phyloP scores from a whole-genome alignment of 2,797 vertebrate species.

The Bucorvus abyssinicus region DNA sequence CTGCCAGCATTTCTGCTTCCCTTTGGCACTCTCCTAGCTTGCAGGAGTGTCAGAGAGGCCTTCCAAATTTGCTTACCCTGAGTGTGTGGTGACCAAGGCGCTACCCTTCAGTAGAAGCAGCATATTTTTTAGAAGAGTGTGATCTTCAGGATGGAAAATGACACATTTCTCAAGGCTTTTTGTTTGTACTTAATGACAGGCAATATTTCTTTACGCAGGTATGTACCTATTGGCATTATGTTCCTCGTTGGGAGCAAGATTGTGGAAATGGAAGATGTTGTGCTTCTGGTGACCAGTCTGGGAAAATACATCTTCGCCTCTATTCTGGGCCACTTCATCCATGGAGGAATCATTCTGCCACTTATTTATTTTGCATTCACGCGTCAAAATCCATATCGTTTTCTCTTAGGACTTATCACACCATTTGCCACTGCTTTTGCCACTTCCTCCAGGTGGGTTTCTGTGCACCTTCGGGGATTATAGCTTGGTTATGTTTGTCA shows the following conservation, averaged over 20 bases:
- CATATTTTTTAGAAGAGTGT: not conserved
- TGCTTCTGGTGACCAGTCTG: conserved; percentile 90
- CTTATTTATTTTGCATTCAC: conserved; percentile 95
- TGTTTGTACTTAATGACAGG: not conserved
- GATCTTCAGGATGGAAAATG: not conserved
- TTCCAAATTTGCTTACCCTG: not conserved
- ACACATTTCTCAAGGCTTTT: not conserved
- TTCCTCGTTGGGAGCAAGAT: conserved; percentile 99
- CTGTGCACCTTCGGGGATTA: not conserved
- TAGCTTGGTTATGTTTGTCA: not conserved
- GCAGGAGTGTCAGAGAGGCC: not conserved
- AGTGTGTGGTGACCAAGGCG: not conserved
- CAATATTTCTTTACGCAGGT: conserved; percentile 78
- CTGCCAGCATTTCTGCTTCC: not conserved
- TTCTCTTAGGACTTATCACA: conserved; percentile 93
- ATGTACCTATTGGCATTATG: conserved; percentile 95
- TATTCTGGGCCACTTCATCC: conserved; percentile 93
- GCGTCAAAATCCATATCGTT: conserved; percentile 90
- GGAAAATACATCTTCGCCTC: conserved; percentile 98
- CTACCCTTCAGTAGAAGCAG: not conserved
- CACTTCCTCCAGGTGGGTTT: conserved; percentile 89
- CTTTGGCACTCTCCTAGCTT: not conserved
- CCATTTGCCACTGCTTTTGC: conserved; percentile 95
- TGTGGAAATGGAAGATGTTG: conserved; percentile 94
- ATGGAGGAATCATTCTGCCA: conserved; percentile 90